Evolutionary conservation across 1,140 invertebrate genomes (phyloP), one percentile per base, ranked within the genome.

Genomic region (Dreissena rostriformis): DNA sequence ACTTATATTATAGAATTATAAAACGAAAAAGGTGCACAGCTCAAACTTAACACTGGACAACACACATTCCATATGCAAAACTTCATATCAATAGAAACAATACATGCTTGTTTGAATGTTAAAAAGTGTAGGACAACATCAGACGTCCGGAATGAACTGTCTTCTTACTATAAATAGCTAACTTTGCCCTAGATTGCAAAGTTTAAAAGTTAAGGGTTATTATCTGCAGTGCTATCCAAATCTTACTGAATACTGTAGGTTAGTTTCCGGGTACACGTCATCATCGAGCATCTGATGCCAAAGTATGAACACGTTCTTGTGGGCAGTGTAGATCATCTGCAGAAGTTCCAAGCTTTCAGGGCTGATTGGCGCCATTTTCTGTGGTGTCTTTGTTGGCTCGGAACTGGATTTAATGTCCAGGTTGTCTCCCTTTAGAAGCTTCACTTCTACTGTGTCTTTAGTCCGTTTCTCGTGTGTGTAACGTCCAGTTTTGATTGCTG

Each of bases 401-500:
- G 26, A 53, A 51, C 55, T 71, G 7, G 65, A 19, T 28, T 49
- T 84, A 71, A 15, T 51, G 49, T 61, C 22, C 10, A 52, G 49
- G 0, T 24, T 26, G 74, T 76, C 39, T 19, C 66, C 67, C 19
- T 84, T 22, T 26, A 92, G 74, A 39, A 86, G 70, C 74, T 91
- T 91, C 22, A 93, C 89, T 71, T 93, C 92, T 29, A 89, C 82
- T 12, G 91, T 91, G 86, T 93, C 90, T 72, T 88, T 86, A 0
- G 92, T 91, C 24, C 92, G 87, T 75, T 92, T 93, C 67, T 89
- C 90, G 68, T 92, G 91, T 5, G 92, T 93, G 83, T 93, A 93
- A 7, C 92, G 85, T 17, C 92, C 92, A 0, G 92, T 93, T 78
- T 92, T 92, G 29, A 92, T 92, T 15, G 91, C 91, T 88, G 85